These are phyloP conservation scores for Fregetta grallaria DNA, from an alignment of 2,113 vertebrate species.

Conservation along the genomic window DNA sequence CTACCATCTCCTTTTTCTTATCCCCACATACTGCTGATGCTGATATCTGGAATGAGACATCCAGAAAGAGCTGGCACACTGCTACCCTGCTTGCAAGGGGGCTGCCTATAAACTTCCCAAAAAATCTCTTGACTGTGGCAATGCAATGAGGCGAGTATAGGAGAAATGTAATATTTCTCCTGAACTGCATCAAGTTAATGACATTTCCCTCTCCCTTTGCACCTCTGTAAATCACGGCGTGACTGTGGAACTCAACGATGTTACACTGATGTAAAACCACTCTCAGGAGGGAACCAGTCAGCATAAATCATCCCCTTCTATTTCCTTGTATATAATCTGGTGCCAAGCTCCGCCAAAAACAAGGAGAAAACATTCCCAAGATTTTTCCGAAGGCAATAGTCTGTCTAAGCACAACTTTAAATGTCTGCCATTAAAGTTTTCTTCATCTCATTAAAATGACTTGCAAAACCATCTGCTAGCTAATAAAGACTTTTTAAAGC, in stretches of 20 bases:
- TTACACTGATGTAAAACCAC: conserved; percentile 5
- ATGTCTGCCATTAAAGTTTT: conserved; percentile 30
- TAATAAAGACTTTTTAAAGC: conserved; percentile 55
- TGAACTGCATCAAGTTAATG: not conserved
- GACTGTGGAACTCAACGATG: not conserved
- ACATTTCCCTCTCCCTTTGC: not conserved
- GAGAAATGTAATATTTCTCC: not conserved
- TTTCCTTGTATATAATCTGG: conserved; percentile 1
- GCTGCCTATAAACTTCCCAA: not conserved
- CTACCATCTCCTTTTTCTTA: not conserved
- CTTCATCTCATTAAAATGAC: conserved; percentile 42
- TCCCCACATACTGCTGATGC: not conserved
- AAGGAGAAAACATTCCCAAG: not conserved
- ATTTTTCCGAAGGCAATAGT: conserved; percentile 37
- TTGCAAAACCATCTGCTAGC: conserved; percentile 58
- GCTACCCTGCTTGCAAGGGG: not conserved
- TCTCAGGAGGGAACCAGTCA: not conserved
- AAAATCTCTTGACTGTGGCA: not conserved
- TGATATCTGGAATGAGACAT: not conserved
- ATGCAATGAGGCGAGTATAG: not conserved
- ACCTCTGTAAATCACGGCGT: not conserved
- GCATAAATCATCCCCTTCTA: conserved; percentile 14
- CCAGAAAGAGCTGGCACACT: not conserved
- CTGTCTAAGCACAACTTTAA: conserved; percentile 34
- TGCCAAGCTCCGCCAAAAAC: conserved; percentile 28